These are phyloP conservation scores for Halcyon smyrnensis DNA, from an alignment of 2,797 vertebrate species.

Conservation along the genomic window DNA sequence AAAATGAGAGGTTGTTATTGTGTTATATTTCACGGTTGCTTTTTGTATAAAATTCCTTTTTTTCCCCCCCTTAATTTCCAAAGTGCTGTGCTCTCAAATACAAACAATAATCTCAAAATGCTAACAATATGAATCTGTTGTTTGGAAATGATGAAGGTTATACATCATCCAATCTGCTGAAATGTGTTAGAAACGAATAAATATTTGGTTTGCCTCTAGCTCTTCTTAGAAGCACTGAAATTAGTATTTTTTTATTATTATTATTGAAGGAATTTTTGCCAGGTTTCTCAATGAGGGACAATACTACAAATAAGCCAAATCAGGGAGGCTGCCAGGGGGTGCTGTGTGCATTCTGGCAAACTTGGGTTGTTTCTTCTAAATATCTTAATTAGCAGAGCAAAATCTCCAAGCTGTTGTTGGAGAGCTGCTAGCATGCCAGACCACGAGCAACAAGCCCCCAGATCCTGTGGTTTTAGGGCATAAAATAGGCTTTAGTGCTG, in stretches of 20 bases:
- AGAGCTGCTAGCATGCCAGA: slow-evolving; percentile 11
- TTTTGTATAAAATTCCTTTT: slow-evolving; percentile 28
- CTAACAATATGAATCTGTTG: not conserved
- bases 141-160: slow-evolving; percentile 31
- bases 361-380: slow-evolving; percentile 43
- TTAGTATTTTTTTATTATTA: not conserved
- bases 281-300: slow-evolving; percentile 25
- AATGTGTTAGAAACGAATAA: slow-evolving; percentile 11
- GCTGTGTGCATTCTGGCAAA: slow-evolving; percentile 38
- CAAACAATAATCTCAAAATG: slow-evolving; percentile 11
- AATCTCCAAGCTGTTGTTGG: slow-evolving; percentile 32
- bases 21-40: slow-evolving; percentile 27
- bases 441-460: not conserved
- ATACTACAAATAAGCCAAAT: not conserved
- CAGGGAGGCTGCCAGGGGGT: slow-evolving; percentile 6
- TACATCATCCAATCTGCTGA: slow-evolving; percentile 18
- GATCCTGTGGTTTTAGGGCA: not conserved
- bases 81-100: not conserved
- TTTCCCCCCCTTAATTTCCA: not conserved
- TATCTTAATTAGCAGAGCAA: slow-evolving; percentile 52
- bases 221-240: slow-evolving; percentile 24
- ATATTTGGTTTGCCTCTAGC: slow-evolving; percentile 36
- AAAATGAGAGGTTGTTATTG: not conserved
- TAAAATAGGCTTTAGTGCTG: not conserved
- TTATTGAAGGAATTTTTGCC: slow-evolving; percentile 25